A percentile compares a stretch with the other conserved stretches of the same genome.
These are phyloP conservation scores for Hydractinia echinata DNA, from an alignment of 30 jellyfish, hydroid and myxozoan species.

Conservation along the genomic window DNA sequence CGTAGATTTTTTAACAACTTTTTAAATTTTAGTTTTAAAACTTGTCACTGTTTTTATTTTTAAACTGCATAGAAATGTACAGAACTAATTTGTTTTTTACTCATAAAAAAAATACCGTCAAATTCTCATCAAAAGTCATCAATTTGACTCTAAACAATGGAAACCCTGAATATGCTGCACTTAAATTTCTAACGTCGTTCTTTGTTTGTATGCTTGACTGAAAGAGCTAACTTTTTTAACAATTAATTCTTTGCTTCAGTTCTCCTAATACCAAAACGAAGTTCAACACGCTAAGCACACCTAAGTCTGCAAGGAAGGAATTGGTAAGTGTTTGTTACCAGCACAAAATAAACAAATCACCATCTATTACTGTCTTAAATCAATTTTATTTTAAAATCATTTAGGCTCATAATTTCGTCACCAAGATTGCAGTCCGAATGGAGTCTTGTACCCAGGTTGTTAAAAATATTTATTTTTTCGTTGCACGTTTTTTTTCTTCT, in stretches of 20 bases:
- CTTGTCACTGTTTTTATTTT: too few relatives aligned
- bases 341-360: not conserved
- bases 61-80: too few relatives aligned
- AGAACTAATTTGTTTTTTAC: too few relatives aligned
- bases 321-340: conserved; percentile 38
- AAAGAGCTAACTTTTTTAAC: not conserved
- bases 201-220: too few relatives aligned
- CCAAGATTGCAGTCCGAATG: conserved; percentile 80
- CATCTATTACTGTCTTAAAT: not conserved
- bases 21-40: too few relatives aligned
- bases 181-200: too few relatives aligned
- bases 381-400: not conserved
- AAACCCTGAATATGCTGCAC: too few relatives aligned
- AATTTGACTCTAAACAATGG: too few relatives aligned
- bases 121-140: too few relatives aligned
- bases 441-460: conserved; percentile 90
- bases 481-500: not conserved
- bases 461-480: not conserved
- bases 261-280: conserved; percentile 64
- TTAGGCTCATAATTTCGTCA: conserved; percentile 72
- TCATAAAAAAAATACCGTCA: too few relatives aligned
- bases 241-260: conserved; percentile 26
- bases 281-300: conserved; percentile 68
- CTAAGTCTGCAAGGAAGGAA: conserved; percentile 58
- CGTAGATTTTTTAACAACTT: too few relatives aligned